A percentile compares a stretch with the other conserved stretches of the same genome.
Conservation (phyloP, 2,888 invertebrate species). For the Drosophila atripex region DNA sequence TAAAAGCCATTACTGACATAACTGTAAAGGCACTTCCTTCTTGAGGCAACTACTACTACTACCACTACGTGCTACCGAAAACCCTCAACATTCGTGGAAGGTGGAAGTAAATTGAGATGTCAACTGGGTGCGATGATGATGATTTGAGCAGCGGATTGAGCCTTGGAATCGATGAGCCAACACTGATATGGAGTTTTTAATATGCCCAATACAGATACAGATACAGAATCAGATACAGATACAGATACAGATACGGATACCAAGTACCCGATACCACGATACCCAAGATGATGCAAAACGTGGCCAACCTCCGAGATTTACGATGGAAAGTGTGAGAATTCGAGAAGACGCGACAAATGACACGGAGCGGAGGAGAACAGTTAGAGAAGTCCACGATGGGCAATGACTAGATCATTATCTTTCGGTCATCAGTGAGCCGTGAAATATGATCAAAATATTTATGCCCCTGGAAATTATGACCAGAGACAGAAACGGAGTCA, state of each 20-base stretch:
- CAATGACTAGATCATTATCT: constrained; percentile 63
- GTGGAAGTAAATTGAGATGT: constrained; percentile 73
- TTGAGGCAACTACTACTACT: constrained; percentile 12
- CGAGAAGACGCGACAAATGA: constrained; percentile 58
- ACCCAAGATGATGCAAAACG: constrained; percentile 70
- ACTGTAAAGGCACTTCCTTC: constrained; percentile 45
- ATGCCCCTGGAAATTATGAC: constrained; percentile 63
- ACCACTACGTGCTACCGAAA: constrained; percentile 36
- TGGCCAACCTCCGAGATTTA: constrained; percentile 68
- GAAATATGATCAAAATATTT: constrained; percentile 79
- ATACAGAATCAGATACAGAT: constrained; percentile 3
- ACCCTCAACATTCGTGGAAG: constrained; percentile 57
- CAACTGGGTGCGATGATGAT: constrained; percentile 45
- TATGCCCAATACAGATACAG: constrained; percentile 44
- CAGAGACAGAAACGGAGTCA: constrained; percentile 18
- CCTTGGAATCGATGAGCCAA: constrained; percentile 54
- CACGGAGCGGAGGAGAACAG: constrained; percentile 63
- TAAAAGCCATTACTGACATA: constrained; percentile 41
- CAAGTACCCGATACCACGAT: background rate
- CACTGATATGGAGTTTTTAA: constrained; percentile 66
- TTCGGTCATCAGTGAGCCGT: constrained; percentile 60
- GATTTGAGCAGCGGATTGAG: constrained; percentile 27
- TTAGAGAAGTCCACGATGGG: constrained; percentile 60
- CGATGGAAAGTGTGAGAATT: constrained; percentile 79
- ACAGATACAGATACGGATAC: constrained; percentile 5